A percentile compares a stretch with the other conserved stretches of the same genome.
Conservation (phyloP, 2,113 vertebrate genomes). For the Pontoporia blainvillei region DNA sequence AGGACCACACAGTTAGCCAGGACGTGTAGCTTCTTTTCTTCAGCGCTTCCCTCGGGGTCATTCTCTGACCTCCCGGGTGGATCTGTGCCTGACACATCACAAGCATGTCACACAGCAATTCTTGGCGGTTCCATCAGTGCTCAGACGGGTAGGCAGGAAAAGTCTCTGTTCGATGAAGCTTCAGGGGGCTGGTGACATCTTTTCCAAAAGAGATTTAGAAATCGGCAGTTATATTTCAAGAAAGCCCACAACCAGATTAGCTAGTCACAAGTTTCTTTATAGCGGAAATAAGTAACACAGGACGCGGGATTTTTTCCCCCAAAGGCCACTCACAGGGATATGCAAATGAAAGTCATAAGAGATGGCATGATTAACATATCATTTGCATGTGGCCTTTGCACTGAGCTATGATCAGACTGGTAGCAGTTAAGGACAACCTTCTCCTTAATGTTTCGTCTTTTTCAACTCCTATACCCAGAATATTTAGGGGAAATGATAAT, state of each 20-base stretch:
- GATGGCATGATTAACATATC: background rate
- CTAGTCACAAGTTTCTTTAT: background rate
- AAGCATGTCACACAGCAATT: background rate
- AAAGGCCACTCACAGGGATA: background rate
- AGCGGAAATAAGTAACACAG: background rate
- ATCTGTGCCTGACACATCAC: background rate
- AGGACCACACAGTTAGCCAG: background rate
- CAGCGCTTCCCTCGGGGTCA: rapidly evolving
- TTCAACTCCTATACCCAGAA: background rate
- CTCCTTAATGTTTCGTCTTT: background rate
- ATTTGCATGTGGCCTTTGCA: background rate
- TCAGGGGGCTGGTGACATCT: slow-evolving; percentile 81
- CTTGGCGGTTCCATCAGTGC: slow-evolving; percentile 68
- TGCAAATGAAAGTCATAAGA: background rate
- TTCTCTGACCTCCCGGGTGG: background rate
- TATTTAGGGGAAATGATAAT: background rate
- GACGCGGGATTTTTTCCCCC: background rate
- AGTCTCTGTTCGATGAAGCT: slow-evolving; percentile 84
- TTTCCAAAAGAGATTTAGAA: slow-evolving; percentile 30
- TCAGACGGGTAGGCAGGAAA: slow-evolving; percentile 82
- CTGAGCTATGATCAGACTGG: background rate
- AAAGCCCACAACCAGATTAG: background rate
- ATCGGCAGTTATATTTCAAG: background rate
- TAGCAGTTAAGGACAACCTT: background rate
- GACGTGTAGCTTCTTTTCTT: background rate